Base-by-base conservation (phyloP, 2,888 invertebrate genomes). In the Sipha maydis region DNA sequence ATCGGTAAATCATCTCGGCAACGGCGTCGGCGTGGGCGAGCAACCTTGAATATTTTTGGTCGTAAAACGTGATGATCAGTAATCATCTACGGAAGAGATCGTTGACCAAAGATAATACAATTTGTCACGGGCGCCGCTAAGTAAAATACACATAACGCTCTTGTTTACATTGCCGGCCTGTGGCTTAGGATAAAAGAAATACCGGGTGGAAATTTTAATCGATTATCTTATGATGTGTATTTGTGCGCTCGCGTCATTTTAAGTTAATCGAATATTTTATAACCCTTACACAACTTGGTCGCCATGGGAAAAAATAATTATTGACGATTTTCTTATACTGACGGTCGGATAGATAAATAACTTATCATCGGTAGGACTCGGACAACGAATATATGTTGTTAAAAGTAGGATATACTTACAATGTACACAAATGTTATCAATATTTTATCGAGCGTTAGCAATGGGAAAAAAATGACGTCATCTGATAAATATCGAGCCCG, bases 71-170 rank as follows among this genome's bases (percentile, higher is more conserved):
- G 79, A 71, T 86, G 79, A 86, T 85, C 85, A 34, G 85, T 85
- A 71, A 85, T 86, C 80, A 71, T 86, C 79, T 86, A 75, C 61
- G 79, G 86, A 41, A 34, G 61, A 86, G 86, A 86, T 80, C 79
- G 79, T 80, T 86, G 86, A 86, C 86, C 86, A 86, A 86, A 86
- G 86, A 86, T 86, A 86, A 86, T 86, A 86, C 69, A 86, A 86
- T 86, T 86, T 86, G 86, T 86, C 80, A 86, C 88, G 88, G 80
- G 82, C 67, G 82, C 82, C 75, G 79, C 61, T 19, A 61, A 31
- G 80, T 88, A 88, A 88, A 82, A 88, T 80, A 88, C 88, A 88
- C 88, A 88, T 61, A 67, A 56, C 48, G 75, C n/a, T 88, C 41
- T 88, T 88, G 82, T 88, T 88, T 88, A 88, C 88, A 86, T 86